Evolutionary conservation across 1,140 invertebrate genomes (phyloP).

Genomic region (Drosophila pectinifera): DNA sequence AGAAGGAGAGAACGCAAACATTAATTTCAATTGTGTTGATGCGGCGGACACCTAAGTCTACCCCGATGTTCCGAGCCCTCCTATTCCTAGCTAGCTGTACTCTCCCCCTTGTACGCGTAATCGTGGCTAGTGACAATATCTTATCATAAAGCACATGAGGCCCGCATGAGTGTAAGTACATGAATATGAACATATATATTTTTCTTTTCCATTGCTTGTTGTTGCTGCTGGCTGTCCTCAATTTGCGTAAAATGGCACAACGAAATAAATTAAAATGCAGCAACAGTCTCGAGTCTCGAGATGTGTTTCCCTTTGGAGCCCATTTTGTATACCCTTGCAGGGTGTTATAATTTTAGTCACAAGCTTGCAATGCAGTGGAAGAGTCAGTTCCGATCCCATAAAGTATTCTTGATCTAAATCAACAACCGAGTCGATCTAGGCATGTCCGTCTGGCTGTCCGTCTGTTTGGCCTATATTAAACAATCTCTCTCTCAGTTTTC

Average conservation of each 20-base stretch:
- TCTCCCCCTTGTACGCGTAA: conserved; percentile 13
- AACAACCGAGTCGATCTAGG: no score
- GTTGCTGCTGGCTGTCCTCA: conserved; percentile 63
- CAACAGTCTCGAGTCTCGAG: conserved; percentile 51
- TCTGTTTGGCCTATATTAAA: no score
- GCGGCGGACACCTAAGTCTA: conserved; percentile 4
- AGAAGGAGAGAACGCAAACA: conserved; percentile 14
- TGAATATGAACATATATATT: neutral
- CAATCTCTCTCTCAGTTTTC: no score
- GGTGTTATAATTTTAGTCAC: no score
- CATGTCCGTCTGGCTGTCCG: no score
- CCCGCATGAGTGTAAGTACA: conserved; percentile 53
- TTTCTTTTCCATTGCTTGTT: conserved; percentile 17
- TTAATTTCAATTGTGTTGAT: conserved; percentile 15
- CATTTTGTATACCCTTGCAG: neutral
- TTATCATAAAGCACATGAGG: conserved; percentile 50
- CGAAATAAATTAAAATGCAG: conserved; percentile 82
- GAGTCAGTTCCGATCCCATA: no score
- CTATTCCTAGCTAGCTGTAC: neutral
- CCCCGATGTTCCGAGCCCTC: neutral
- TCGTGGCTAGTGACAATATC: conserved; percentile 66
- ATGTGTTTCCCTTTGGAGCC: conserved; percentile 23
- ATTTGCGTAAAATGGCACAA: conserved; percentile 81
- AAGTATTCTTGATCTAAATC: no score
- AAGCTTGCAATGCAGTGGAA: no score